Conservation (phyloP, 64 coral and sea anemone species). For the Pachyseris speciosa region DNA sequence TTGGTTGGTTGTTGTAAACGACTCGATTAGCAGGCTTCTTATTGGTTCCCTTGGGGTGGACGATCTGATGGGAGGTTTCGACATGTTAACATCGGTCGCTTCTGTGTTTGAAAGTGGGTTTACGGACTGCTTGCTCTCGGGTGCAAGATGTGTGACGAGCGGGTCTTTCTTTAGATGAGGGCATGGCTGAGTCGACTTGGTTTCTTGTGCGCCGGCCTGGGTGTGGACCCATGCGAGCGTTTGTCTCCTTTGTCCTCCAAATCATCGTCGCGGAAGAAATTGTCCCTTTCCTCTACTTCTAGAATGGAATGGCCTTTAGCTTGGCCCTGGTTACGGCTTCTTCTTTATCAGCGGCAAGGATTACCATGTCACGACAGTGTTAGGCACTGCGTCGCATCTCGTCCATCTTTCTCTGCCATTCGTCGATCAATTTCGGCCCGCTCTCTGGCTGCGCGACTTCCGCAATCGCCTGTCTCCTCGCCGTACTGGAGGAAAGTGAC, state of each 20-base stretch:
- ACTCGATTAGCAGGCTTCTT: neutral
- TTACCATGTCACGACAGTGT: constrained; percentile 5
- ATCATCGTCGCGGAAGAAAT: too few species aligned
- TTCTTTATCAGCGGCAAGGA: neutral
- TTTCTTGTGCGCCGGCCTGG: too few species aligned
- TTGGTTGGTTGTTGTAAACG: constrained; percentile 28
- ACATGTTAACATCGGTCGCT: too few species aligned
- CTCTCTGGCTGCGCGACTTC: too few species aligned
- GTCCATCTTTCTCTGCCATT: neutral
- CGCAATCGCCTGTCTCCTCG: neutral
- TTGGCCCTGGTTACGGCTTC: constrained; percentile 19
- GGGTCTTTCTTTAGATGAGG: neutral
- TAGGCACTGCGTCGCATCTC: too few species aligned
- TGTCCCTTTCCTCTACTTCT: neutral
- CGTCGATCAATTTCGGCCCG: too few species aligned
- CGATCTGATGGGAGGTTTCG: neutral
- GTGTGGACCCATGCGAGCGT: neutral
- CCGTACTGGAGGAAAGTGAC: neutral
- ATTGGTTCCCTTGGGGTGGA: neutral
- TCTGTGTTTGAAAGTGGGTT: too few species aligned
- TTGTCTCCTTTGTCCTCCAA: neutral
- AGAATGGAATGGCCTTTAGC: constrained; percentile 1
- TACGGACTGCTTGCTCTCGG: too few species aligned
- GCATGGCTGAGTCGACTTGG: too few species aligned
- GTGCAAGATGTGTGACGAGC: neutral